Conservation (phyloP, 2,888 invertebrate genomes). For the Cenopis cana region DNA sequence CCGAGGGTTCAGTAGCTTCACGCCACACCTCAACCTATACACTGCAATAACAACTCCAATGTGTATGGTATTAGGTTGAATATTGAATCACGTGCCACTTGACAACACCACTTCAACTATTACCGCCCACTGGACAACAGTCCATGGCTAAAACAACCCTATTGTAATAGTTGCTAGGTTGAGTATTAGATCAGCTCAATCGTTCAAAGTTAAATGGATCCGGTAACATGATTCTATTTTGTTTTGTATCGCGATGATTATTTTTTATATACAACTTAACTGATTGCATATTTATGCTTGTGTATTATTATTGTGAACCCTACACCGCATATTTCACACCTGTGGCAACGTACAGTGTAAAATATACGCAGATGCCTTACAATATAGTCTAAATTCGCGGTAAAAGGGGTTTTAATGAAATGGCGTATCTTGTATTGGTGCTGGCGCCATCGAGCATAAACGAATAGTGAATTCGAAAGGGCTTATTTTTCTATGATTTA, state of each 20-base stretch:
- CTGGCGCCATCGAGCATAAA: constrained; percentile 14
- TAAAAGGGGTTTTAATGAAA: neutral
- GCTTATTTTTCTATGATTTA: neutral
- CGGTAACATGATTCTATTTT: neutral
- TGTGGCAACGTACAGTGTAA: neutral
- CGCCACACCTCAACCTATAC: neutral
- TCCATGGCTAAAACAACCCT: too few species aligned
- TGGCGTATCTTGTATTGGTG: constrained; percentile 16
- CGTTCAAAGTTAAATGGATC: neutral
- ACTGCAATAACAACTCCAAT: neutral
- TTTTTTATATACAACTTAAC: constrained; percentile 4
- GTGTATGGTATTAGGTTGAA: constrained; percentile 3
- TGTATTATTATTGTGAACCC: neutral
- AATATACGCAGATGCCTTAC: neutral
- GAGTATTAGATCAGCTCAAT: neutral
- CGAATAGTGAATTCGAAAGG: neutral
- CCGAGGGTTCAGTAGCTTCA: constrained; percentile 48
- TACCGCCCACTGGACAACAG: too few species aligned
- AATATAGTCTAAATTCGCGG: neutral
- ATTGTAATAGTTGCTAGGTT: too few species aligned
- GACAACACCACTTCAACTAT: too few species aligned
- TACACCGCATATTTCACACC: neutral
- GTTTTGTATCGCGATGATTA: neutral
- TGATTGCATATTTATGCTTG: neutral
- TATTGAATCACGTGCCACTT: neutral